phyloP scores from a whole-genome alignment of 1,140 invertebrate genomes.

The Apis cerana region DNA sequence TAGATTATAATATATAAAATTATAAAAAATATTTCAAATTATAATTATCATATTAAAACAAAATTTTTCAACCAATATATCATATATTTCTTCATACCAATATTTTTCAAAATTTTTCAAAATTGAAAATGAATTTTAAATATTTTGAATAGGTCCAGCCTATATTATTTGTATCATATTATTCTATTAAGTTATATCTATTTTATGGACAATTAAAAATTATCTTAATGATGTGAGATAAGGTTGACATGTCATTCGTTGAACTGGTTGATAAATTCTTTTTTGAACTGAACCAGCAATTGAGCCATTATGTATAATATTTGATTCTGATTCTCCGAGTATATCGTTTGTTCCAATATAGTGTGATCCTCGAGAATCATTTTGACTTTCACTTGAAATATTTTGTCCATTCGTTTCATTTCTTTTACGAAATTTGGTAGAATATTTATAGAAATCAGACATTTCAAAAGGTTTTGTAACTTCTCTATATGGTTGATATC shows the following conservation, averaged over 20 bases:
- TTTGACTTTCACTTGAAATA: conserved; percentile 32
- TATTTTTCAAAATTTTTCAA: background rate
- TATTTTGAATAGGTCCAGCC: conserved; percentile 50
- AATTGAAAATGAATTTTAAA: background rate
- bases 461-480: conserved; percentile 98
- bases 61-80: background rate
- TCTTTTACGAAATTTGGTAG: conserved; percentile 92
- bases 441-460: conserved; percentile 98
- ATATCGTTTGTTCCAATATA: conserved; percentile 10
- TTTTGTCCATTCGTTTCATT: conserved; percentile 64
- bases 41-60: background rate
- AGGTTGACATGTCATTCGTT: conserved; percentile 80
- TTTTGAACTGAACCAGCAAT: conserved; percentile 76
- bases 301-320: conserved; percentile 39
- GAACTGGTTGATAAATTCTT: conserved; percentile 79
- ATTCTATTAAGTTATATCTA: background rate
- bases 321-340: conserved; percentile 31
- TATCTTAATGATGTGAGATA: conserved; percentile 65
- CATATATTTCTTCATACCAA: no score
- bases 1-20: background rate
- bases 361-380: conserved; percentile 36
- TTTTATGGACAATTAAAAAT: background rate
- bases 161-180: background rate
- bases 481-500: conserved; percentile 95
- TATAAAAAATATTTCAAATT: background rate